These are phyloP conservation scores for Dermochelys coriacea DNA, from an alignment of 2,797 vertebrate species.

Conservation along the genomic window DNA sequence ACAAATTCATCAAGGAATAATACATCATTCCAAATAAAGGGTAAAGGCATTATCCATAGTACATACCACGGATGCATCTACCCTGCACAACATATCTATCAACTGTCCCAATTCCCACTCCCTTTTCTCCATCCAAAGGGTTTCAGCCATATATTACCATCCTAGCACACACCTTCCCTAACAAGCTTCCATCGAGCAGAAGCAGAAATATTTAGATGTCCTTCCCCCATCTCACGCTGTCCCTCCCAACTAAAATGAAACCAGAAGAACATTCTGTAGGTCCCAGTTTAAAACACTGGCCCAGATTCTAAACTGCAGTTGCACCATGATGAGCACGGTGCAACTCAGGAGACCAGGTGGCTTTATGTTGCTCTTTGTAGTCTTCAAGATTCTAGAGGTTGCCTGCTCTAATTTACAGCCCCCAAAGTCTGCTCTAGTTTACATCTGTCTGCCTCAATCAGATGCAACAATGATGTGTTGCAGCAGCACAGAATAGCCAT, in stretches of 20 bases:
- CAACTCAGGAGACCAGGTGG: not conserved
- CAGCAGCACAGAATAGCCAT: not conserved
- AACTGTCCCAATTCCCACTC: not conserved
- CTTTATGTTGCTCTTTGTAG: slow-evolving; percentile 31
- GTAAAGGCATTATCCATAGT: not conserved
- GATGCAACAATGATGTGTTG: too few species aligned
- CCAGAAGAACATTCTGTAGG: not conserved
- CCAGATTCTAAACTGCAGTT: slow-evolving; percentile 3
- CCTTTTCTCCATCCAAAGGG: not conserved
- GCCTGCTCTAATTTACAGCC: slow-evolving; percentile 41
- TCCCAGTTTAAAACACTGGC: slow-evolving; percentile 37
- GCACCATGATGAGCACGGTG: slow-evolving; percentile 26
- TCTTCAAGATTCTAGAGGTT: slow-evolving; percentile 37
- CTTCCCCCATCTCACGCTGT: not conserved
- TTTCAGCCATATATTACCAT: slow-evolving; percentile 12
- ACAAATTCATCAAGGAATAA: not conserved
- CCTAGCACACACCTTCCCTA: not conserved
- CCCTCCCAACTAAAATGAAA: not conserved
- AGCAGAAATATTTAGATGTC: not conserved
- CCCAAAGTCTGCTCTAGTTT: not conserved
- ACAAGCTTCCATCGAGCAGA: not conserved
- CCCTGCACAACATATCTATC: not conserved
- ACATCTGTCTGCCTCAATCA: not conserved
- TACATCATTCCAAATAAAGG: not conserved
- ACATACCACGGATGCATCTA: not conserved